phyloP scores from a whole-genome alignment of 35 echinoderm and acorn worm genomes.

The Stichopus chloronotus region DNA sequence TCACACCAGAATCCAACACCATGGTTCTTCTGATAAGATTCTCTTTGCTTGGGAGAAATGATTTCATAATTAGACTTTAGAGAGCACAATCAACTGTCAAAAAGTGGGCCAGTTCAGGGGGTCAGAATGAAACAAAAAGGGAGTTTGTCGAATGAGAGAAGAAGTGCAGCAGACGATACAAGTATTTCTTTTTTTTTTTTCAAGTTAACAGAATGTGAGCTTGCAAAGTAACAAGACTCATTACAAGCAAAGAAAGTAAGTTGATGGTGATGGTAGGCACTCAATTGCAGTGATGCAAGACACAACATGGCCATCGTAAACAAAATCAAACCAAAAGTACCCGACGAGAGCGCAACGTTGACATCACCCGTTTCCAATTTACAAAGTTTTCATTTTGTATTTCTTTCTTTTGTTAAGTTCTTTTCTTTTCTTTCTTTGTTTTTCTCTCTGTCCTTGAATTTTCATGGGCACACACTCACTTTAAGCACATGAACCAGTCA shows the following conservation, averaged over 20 bases:
- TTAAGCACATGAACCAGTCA: too few relatives aligned
- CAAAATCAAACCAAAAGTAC: background rate
- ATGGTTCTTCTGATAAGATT: too few relatives aligned
- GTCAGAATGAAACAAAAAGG: slow-evolving; percentile 11
- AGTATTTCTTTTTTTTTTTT: background rate
- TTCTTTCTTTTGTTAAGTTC: too few relatives aligned
- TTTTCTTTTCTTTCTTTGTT: too few relatives aligned
- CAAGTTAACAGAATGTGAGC: slow-evolving; percentile 48
- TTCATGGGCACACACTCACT: too few relatives aligned
- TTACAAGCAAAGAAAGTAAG: slow-evolving; percentile 16
- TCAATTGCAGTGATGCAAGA: background rate
- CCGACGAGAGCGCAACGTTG: background rate
- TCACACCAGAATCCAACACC: too few relatives aligned
- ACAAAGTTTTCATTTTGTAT: too few relatives aligned
- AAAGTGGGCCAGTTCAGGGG: background rate
- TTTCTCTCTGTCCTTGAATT: too few relatives aligned
- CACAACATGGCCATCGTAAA: background rate
- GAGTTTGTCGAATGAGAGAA: slow-evolving; percentile 10
- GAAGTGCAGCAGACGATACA: slow-evolving; percentile 22
- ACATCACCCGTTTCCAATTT: background rate
- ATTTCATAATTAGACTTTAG: too few relatives aligned
- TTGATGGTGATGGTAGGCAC: background rate
- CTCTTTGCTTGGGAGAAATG: too few relatives aligned
- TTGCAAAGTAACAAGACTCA: slow-evolving; percentile 12
- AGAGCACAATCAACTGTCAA: background rate